Evolutionary conservation across 2,888 invertebrate species (phyloP), one percentile per base, ranked within the genome.

Genomic region (Chironomus tentans): DNA sequence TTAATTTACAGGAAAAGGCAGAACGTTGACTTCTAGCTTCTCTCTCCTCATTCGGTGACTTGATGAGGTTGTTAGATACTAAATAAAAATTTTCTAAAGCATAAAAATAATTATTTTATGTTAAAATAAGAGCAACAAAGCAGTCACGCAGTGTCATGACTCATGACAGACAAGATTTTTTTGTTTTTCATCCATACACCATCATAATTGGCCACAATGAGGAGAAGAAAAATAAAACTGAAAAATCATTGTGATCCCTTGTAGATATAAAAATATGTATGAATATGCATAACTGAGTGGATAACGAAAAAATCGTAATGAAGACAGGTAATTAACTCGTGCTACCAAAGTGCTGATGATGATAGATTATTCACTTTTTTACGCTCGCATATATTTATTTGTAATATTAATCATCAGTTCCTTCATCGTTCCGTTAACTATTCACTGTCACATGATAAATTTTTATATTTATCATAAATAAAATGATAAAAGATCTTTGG

Each of bases 261-360:
- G 38, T 38, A 38, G 38, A 38, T 38, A 38, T 38, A 10, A 38
- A 38, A 38, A 38, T 56, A 18, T 56, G n/a, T 56, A 15, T 18
- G 56, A 56, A 56, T 15, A 56, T 18, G n/a, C 56, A 56, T 56
- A 15, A 18, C 56, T 56, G 18, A 7, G 18, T 56, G 56, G n/a
- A 15, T 15, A 56, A 15, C 15, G 56, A 56, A 56, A n/a, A 56
- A 28, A 28, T 4, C 4, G 38, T 38, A 38, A 38, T 38, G 56
- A 56, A 56, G 61, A 24, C 21, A 62, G 72, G 72, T 62, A 72
- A 72, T 72, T 28, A 72, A 72, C 72, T 72, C 62, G 21, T 24
- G 22, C 12, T 7, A 22, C 21, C 24, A 13, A 21, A 13, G 24
- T 21, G 18, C 21, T 13, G 56, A 56, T 56, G 50, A 50, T 50